These are phyloP conservation scores for Volucella inflata DNA, from an alignment of 2,888 invertebrate genomes.

Conservation along the genomic window DNA sequence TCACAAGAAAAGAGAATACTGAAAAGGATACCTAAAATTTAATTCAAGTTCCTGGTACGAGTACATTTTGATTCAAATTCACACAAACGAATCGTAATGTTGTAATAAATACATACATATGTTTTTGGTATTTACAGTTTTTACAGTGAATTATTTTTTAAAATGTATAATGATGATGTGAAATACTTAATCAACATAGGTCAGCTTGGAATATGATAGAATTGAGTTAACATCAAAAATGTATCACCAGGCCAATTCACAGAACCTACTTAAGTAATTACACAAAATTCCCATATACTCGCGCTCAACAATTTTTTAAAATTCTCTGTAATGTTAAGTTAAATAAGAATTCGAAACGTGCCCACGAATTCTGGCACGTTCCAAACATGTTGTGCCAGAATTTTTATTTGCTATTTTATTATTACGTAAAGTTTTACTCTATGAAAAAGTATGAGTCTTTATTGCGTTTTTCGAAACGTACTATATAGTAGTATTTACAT, in stretches of 20 bases:
- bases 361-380: constrained; percentile 60
- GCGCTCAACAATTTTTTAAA: constrained; percentile 37
- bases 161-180: background rate
- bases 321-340: constrained; percentile 51
- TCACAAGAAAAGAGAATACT: too few species aligned
- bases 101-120: too few species aligned
- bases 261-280: constrained; percentile 45
- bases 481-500: background rate
- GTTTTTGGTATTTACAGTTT: too few species aligned
- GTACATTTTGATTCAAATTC: too few species aligned
- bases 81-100: too few species aligned
- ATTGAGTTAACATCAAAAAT: background rate
- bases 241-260: background rate
- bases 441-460: constrained; percentile 20
- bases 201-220: background rate
- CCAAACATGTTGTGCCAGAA: constrained; percentile 54
- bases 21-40: too few species aligned
- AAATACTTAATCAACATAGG: constrained; percentile 11
- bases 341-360: constrained; percentile 60
- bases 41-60: too few species aligned
- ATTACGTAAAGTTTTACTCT: constrained; percentile 32
- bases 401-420: constrained; percentile 54
- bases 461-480: constrained; percentile 33
- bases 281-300: constrained; percentile 42
- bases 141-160: background rate